Evolutionary conservation across 2,888 invertebrate genomes (phyloP).

Genomic region (Chrysodeixis includens): DNA sequence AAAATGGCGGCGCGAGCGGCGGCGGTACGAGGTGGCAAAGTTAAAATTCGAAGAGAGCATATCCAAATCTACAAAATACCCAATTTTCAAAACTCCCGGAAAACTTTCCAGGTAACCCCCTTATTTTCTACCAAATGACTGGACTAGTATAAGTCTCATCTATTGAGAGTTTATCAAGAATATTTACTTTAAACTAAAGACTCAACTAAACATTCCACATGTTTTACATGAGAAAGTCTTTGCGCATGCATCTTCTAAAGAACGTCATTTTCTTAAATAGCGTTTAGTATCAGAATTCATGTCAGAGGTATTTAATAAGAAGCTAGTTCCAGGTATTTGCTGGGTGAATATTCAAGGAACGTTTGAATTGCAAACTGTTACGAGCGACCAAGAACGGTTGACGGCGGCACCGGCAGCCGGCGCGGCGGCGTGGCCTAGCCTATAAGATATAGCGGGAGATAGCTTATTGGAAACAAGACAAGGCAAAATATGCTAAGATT

Average conservation of each 20-base stretch:
- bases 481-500: too few species aligned
- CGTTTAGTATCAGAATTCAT: slow-evolving; percentile 22
- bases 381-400: slow-evolving; percentile 28
- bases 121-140: too few species aligned
- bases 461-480: too few species aligned
- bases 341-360: slow-evolving; percentile 50
- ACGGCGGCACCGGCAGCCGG: slow-evolving; percentile 12
- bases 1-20: too few species aligned
- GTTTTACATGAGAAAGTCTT: neutral
- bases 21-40: too few species aligned
- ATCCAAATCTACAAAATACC: too few species aligned
- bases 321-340: slow-evolving; percentile 34
- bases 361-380: slow-evolving; percentile 51
- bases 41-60: too few species aligned
- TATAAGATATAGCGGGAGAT: slow-evolving; percentile 35
- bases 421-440: neutral
- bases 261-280: slow-evolving; percentile 8
- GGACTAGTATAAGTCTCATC: too few species aligned
- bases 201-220: neutral
- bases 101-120: too few species aligned
- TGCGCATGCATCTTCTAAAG: neutral
- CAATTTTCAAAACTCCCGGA: too few species aligned
- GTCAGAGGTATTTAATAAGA: slow-evolving; percentile 44
- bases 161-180: too few species aligned
- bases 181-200: neutral